These are phyloP conservation scores for Chondrosia reniformis DNA, from an alignment of 37 sponge, comb jelly and placozoan species.

Conservation along the genomic window DNA sequence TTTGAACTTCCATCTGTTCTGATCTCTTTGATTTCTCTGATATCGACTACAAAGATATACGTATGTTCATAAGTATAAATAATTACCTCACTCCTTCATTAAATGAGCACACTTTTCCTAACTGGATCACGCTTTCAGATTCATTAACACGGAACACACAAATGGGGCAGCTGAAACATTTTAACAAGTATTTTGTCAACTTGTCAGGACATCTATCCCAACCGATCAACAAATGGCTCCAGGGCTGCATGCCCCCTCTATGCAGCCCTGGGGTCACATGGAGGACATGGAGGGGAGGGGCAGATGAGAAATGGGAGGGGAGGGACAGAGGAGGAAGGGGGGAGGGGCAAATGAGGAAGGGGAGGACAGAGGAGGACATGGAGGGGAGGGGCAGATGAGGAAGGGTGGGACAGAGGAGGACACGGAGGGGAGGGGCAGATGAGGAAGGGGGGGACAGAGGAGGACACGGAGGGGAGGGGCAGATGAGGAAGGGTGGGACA, in stretches of 20 bases:
- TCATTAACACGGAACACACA: too few relatives aligned
- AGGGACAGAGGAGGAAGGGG: neutral
- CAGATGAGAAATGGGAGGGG: neutral
- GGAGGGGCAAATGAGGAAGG: neutral
- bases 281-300: too few relatives aligned
- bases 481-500: neutral
- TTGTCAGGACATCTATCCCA: too few relatives aligned
- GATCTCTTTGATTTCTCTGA: slow-evolving; percentile 78
- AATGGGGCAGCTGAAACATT: too few relatives aligned
- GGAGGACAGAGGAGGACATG: slow-evolving; percentile 23
- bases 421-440: neutral
- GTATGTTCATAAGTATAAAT: neutral
- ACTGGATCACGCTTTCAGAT: too few relatives aligned
- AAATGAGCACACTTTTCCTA: too few relatives aligned
- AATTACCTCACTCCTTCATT: too few relatives aligned
- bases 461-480: neutral
- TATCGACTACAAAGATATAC: slow-evolving; percentile 55
- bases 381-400: slow-evolving; percentile 4
- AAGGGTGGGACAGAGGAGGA: neutral
- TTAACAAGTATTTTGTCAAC: too few relatives aligned
- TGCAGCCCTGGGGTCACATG: too few relatives aligned
- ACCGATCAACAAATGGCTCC: too few relatives aligned
- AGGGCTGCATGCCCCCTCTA: too few relatives aligned
- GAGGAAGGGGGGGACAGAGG: neutral
- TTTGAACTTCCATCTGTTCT: slow-evolving; percentile 55